Conservation (phyloP, 2,797 vertebrate species). For the Gymnothorax javanicus region DNA sequence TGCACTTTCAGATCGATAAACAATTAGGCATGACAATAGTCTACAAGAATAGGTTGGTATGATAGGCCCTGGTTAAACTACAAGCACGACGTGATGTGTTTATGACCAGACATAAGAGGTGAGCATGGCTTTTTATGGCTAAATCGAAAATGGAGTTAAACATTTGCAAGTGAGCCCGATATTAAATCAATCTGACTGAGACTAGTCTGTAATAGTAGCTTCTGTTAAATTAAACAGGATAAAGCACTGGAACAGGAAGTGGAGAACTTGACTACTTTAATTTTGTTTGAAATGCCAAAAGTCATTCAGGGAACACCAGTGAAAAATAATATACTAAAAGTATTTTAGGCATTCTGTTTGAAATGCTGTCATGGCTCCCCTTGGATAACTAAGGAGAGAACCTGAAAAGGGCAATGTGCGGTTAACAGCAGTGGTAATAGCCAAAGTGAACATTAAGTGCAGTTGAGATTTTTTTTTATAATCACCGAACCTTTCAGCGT, state of each 20-base stretch:
- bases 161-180: neutral
- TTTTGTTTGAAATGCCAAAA: neutral
- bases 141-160: neutral
- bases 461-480: neutral
- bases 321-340: neutral
- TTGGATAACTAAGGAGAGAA: neutral
- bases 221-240: neutral
- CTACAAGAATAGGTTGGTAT: conserved; percentile 40
- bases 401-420: neutral
- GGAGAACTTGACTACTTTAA: neutral
- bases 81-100: conserved; percentile 2
- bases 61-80: conserved; percentile 33
- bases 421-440: neutral
- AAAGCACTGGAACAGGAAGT: neutral
- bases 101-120: neutral
- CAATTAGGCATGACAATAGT: conserved; percentile 41
- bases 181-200: neutral
- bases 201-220: neutral
- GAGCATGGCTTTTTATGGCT: neutral
- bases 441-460: neutral
- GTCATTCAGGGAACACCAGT: neutral
- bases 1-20: conserved; percentile 52
- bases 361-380: neutral
- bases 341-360: neutral
- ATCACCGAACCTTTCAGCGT: neutral